Evolutionary conservation across 2,113 vertebrate genomes (phyloP).

Genomic region (Cyprinodon variegatus): DNA sequence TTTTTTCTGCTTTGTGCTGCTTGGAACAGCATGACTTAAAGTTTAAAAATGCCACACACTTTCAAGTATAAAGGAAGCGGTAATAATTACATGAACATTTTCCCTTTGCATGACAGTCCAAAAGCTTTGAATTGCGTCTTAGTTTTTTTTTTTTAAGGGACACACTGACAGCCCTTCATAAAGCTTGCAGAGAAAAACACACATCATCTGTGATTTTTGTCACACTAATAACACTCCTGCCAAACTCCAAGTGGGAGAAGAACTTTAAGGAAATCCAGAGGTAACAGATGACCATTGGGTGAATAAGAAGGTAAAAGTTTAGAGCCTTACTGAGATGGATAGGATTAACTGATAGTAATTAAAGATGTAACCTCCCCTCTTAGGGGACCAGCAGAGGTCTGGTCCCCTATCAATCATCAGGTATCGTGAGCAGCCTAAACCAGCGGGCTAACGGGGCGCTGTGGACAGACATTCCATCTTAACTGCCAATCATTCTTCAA

Average conservation of each 20-base stretch:
- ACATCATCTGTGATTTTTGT: neutral
- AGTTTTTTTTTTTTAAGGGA: neutral
- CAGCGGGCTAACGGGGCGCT: conserved; percentile 25
- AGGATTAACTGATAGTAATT: conserved; percentile 71
- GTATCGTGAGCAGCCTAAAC: conserved; percentile 35
- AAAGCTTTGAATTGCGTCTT: neutral
- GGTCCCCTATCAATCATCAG: conserved; percentile 49
- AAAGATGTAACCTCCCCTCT: conserved; percentile 50
- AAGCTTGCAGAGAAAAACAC: neutral
- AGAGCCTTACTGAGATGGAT: conserved; percentile 32
- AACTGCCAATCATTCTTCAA: conserved; percentile 52
- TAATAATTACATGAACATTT: conserved; percentile 17
- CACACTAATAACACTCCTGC: neutral
- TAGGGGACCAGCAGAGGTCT: conserved; percentile 22
- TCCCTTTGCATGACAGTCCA: conserved; percentile 23
- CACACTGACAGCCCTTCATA: neutral
- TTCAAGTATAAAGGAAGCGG: conserved; percentile 34
- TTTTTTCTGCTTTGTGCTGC: conserved; percentile 12
- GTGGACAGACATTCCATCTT: conserved; percentile 52
- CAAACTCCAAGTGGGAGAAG: neutral
- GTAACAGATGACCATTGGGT: neutral
- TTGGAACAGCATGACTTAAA: conserved; percentile 19
- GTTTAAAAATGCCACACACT: conserved; percentile 36
- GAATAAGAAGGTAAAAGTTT: conserved; percentile 38
- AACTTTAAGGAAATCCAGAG: neutral